Conservation (phyloP, 1,140 invertebrate genomes). For the Orchestia grillus region DNA sequence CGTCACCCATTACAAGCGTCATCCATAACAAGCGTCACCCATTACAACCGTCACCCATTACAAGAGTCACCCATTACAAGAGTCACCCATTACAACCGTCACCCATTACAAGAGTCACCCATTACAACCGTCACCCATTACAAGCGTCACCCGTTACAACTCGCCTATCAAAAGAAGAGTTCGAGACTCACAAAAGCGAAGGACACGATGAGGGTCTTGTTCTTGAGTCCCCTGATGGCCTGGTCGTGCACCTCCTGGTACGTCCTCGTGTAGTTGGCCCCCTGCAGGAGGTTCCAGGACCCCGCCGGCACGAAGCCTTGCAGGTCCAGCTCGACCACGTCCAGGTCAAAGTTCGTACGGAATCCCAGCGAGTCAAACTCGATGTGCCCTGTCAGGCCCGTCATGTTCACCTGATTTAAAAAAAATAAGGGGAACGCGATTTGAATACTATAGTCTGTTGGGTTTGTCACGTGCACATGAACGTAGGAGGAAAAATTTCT, state of each 20-base stretch:
- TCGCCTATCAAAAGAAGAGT: not conserved
- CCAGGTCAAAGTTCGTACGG: conserved; percentile 88
- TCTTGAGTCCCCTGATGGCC: conserved; percentile 57
- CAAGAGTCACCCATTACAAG: no score
- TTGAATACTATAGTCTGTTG: no score
- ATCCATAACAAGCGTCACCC: no score
- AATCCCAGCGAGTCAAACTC: conserved; percentile 95
- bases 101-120: no score
- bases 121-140: no score
- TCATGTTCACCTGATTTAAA: conserved; percentile 83
- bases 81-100: no score
- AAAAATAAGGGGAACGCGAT: not conserved
- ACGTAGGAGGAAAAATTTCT: not conserved
- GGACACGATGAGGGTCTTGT: conserved; percentile 59
- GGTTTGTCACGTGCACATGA: not conserved
- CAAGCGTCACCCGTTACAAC: no score
- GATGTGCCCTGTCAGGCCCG: conserved; percentile 90
- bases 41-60: no score
- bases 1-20: no score
- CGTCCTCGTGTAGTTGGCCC: conserved; percentile 62
- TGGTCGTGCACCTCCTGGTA: conserved; percentile 57
- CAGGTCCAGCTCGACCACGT: conserved; percentile 88
- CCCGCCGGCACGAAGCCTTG: conserved; percentile 73
- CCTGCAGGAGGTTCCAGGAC: conserved; percentile 58
- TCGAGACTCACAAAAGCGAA: conserved; percentile 59